Evolutionary conservation across 2,113 vertebrate genomes (phyloP).

Genomic region (Ellobius talpinus): DNA sequence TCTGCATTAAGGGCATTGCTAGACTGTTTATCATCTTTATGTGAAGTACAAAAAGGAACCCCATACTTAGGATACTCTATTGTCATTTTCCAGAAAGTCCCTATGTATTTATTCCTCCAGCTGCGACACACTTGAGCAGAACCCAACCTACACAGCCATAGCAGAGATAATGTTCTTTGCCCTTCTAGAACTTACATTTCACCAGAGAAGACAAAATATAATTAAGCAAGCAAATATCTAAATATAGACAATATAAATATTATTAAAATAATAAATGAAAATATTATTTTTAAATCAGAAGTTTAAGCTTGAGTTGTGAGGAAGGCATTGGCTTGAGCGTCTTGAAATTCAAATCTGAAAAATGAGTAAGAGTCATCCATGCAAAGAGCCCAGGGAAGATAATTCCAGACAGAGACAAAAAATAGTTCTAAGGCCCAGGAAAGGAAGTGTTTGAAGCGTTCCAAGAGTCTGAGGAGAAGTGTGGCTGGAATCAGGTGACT

Average conservation of each 20-base stretch:
- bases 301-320: neutral
- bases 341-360: slow-evolving; percentile 39
- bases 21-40: neutral
- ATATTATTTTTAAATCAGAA: neutral
- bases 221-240: neutral
- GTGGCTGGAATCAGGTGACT: slow-evolving; percentile 23
- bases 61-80: slow-evolving; percentile 21
- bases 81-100: slow-evolving; percentile 43
- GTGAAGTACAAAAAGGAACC: neutral
- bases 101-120: neutral
- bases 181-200: slow-evolving; percentile 29
- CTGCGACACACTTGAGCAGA: neutral
- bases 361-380: neutral
- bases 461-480: neutral
- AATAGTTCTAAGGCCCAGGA: neutral
- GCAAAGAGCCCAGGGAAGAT: neutral
- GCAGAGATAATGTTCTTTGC: neutral
- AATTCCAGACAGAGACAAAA: slow-evolving; percentile 34
- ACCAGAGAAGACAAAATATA: slow-evolving; percentile 29
- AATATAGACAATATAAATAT: neutral
- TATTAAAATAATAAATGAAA: slow-evolving; percentile 18
- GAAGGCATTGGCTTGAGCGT: neutral
- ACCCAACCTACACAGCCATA: neutral
- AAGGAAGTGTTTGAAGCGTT: slow-evolving; percentile 18
- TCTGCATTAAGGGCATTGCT: neutral